Percentiles rank a stretch among this genome's conserved stretches.
phyloP scores from a whole-genome alignment of 2,797 vertebrate genomes.

The Pyrocephalus nanus region DNA sequence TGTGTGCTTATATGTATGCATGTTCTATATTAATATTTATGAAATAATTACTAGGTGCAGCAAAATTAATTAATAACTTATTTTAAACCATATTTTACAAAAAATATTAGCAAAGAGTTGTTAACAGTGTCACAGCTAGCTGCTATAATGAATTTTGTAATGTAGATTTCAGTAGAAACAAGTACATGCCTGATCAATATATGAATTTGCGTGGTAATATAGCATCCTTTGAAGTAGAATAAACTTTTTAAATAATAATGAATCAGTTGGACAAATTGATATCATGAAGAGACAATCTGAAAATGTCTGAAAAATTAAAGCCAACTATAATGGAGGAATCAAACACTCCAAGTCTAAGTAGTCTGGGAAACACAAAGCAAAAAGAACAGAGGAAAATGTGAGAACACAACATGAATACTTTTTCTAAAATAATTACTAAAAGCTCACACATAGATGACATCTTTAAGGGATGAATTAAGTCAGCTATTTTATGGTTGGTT shows the following conservation, averaged over 20 bases:
- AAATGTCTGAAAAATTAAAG: neutral
- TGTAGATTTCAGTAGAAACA: constrained; percentile 36
- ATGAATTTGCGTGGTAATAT: neutral
- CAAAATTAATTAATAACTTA: constrained; percentile 63
- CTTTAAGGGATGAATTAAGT: neutral
- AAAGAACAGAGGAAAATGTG: neutral
- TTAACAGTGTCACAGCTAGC: constrained; percentile 13
- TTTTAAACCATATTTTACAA: constrained; percentile 44
- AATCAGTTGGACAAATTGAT: neutral
- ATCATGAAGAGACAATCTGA: neutral
- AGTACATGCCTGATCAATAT: neutral
- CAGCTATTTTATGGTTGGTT: neutral
- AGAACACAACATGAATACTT: neutral
- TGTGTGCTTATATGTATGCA: neutral
- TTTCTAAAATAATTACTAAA: neutral
- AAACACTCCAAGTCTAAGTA: neutral
- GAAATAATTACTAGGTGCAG: constrained; percentile 60
- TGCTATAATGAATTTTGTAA: constrained; percentile 2
- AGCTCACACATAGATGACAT: neutral
- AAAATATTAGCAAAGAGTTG: constrained; percentile 44
- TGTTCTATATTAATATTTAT: constrained; percentile 39
- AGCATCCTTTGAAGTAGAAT: neutral
- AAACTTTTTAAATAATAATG: neutral
- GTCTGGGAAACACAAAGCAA: neutral
- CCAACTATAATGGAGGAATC: neutral